Evolutionary conservation across 2,797 vertebrate genomes (phyloP).

Genomic region (Siniperca undulata): DNA sequence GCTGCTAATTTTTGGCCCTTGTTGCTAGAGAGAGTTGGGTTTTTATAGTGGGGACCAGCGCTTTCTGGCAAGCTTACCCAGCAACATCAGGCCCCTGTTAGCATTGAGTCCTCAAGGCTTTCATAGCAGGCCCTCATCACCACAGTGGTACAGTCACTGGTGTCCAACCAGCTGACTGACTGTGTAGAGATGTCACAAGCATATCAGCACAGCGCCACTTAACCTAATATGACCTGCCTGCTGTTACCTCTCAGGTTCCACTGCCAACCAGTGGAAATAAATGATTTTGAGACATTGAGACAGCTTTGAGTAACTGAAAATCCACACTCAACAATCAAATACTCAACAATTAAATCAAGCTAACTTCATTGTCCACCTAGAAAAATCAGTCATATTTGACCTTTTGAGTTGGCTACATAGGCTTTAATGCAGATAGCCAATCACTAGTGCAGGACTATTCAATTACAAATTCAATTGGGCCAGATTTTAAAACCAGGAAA

Average conservation of each 20-base stretch:
- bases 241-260: slow-evolving; percentile 30
- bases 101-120: slow-evolving; percentile 67
- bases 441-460: too few species aligned
- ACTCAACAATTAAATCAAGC: slow-evolving; percentile 13
- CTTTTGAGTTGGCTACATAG: background rate
- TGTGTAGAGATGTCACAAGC: slow-evolving; percentile 52
- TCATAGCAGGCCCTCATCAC: slow-evolving; percentile 64
- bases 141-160: slow-evolving; percentile 24
- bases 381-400: background rate
- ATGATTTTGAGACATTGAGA: background rate
- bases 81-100: slow-evolving; percentile 75
- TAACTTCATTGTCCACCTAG: background rate
- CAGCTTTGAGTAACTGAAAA: background rate
- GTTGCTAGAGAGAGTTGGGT: slow-evolving; percentile 87
- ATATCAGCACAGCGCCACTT: slow-evolving; percentile 47
- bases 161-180: slow-evolving; percentile 53
- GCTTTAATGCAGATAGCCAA: background rate
- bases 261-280: slow-evolving; percentile 5
- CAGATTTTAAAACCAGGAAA: too few species aligned
- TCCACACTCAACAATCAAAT: background rate
- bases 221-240: slow-evolving; percentile 45
- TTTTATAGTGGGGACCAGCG: slow-evolving; percentile 74
- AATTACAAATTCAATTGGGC: too few species aligned
- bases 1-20: slow-evolving; percentile 83
- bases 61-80: slow-evolving; percentile 67